Base-by-base conservation (phyloP, 2,888 invertebrate genomes). In the Harpalus rubripes region DNA sequence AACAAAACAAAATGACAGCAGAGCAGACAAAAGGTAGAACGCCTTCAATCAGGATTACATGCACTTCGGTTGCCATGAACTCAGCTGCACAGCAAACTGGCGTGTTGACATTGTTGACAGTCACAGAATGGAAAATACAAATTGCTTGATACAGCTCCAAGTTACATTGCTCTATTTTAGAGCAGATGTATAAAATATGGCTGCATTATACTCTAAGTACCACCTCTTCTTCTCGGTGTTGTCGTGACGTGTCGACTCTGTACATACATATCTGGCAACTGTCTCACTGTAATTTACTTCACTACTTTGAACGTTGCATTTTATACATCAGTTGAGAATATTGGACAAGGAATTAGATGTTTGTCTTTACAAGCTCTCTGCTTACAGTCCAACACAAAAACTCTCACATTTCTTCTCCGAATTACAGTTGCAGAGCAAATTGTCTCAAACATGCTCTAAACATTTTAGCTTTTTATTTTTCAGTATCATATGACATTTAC, bases 261-360 rank as follows among this genome's bases (percentile, higher is more conserved):
- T 78, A 26, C 32, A 56, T 58, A 68, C 63, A 81, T 26, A 68
- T 15, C 81, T 81, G 81, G 68, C 81, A 81, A 81, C 81, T 81
- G 81, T 81, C 81, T 81, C 68, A 68, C 52, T 81, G 56, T 81
- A 81, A 81, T 81, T 81, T 81, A 81, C 65, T 81, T 81, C 52
- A 52, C 44, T 52, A 56, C 41, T 81, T 81, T 68, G 81, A 68
- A 58, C 58, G 78, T 8, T 58, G 78, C 58, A 78, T 78, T 78
- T 78, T 78, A 78, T 78, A 56, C 56, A 76, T 26, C 58, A 58
- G 22, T 22, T 58, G 56, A 78, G 78, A 78, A 78, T 78, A 78
- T 78, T 78, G 78, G 56, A 58, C 56, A 32, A 32, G 8, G 58
- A 78, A 78, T 78, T 78, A 78, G 32, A 78, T 58, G 78, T 78